A percentile compares a stretch with the other conserved stretches of the same genome.
Evolutionary conservation across 2,888 invertebrate species (phyloP).

Genomic region (Seira sanloemensis): DNA sequence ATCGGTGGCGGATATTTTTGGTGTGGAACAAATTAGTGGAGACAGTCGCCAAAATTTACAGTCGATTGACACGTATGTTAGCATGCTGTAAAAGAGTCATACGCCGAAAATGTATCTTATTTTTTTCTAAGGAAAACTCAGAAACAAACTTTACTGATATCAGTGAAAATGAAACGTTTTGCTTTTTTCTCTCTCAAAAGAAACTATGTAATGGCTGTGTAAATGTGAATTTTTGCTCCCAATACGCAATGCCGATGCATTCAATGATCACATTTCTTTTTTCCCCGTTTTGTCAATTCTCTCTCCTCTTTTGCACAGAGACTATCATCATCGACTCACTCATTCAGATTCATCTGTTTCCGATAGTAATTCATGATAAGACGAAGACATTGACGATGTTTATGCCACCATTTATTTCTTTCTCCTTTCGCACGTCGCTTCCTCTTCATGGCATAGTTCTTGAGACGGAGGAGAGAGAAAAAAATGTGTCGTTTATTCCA

Average conservation of each 20-base stretch:
- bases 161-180: constrained; percentile 10
- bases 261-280: constrained; percentile 15
- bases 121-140: constrained; percentile 6
- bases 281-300: constrained; percentile 33
- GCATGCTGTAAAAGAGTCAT: constrained; percentile 49
- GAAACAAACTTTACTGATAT: constrained; percentile 14
- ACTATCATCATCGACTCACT: constrained; percentile 38
- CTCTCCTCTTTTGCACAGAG: neutral
- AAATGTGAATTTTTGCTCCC: constrained; percentile 15
- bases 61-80: constrained; percentile 74
- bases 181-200: too few relatives aligned
- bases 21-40: constrained; percentile 74
- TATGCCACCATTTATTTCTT: neutral
- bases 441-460: constrained; percentile 20
- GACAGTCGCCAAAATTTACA: constrained; percentile 74
- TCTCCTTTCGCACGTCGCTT: constrained; percentile 13
- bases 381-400: constrained; percentile 19
- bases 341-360: constrained; percentile 48
- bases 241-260: constrained; percentile 16
- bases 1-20: constrained; percentile 74
- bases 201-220: constrained; percentile 3
- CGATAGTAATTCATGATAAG: constrained; percentile 32
- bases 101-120: constrained; percentile 12
- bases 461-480: neutral
- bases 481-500: neutral